These are phyloP conservation scores for Lochmaea capreae DNA, from an alignment of 2,888 invertebrate genomes.

Conservation along the genomic window DNA sequence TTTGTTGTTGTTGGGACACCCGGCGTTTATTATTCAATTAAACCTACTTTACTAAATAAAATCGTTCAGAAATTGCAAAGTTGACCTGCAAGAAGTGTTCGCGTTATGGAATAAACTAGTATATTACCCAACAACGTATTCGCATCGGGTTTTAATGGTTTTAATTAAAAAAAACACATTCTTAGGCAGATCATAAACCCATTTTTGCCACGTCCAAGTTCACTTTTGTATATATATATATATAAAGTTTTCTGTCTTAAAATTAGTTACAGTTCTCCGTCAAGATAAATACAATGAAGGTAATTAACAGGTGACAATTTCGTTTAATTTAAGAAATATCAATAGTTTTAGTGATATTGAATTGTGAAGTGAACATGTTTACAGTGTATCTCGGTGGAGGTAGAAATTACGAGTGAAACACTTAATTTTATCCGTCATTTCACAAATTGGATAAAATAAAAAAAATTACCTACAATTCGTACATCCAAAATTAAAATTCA, in stretches of 20 bases:
- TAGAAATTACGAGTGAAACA: no score
- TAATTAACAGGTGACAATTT: background rate
- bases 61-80: conserved; percentile 8
- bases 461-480: no score
- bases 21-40: background rate
- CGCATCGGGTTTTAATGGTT: background rate
- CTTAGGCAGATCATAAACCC: background rate
- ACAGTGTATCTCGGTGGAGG: background rate
- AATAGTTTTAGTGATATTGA: background rate
- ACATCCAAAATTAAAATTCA: background rate
- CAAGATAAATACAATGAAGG: conserved; percentile 2
- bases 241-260: background rate
- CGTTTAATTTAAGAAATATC: background rate
- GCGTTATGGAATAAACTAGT: conserved; percentile 13
- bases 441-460: no score
- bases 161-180: conserved; percentile 6
- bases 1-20: background rate
- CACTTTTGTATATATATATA: conserved; percentile 3
- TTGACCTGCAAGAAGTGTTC: conserved; percentile 8
- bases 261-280: background rate
- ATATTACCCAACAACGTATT: conserved; percentile 4
- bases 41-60: background rate
- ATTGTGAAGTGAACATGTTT: background rate
- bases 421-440: no score
- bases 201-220: conserved; percentile 17